phyloP scores from a whole-genome alignment of 1,140 invertebrate species.

The Papilio helenus region DNA sequence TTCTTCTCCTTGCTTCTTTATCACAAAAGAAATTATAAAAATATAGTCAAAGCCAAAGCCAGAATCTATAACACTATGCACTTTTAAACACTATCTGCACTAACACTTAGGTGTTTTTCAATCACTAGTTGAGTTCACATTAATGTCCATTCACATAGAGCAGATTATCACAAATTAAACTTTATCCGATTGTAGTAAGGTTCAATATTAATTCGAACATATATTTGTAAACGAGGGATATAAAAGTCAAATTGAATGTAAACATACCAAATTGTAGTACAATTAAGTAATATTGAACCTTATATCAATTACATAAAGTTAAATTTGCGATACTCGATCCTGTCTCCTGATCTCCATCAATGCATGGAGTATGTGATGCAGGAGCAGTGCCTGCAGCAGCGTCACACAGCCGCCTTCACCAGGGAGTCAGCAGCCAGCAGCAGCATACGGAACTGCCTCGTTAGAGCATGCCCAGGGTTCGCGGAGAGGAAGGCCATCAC shows the following conservation, averaged over 20 bases:
- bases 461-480: conserved; percentile 88
- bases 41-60: not conserved
- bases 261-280: no score
- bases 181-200: no score
- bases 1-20: not conserved
- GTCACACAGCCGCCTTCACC: conserved; percentile 63
- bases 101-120: no score
- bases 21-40: not conserved
- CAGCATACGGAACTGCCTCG: conserved; percentile 89
- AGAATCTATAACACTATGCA: not conserved
- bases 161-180: no score
- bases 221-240: no score
- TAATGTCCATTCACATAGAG: no score
- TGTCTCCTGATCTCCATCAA: not conserved
- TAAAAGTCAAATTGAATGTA: no score
- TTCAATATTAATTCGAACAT: no score
- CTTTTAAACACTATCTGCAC: not conserved
- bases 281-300: no score
- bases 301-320: no score
- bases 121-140: no score
- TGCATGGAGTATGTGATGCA: conserved; percentile 39
- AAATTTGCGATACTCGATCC: no score
- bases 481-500: conserved; percentile 87
- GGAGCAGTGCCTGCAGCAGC: conserved; percentile 44
- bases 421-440: conserved; percentile 90